Percentiles rank a stretch among this genome's conserved stretches.
phyloP scores from a whole-genome alignment of 2,113 vertebrate species.

The Hydropotes inermis region DNA sequence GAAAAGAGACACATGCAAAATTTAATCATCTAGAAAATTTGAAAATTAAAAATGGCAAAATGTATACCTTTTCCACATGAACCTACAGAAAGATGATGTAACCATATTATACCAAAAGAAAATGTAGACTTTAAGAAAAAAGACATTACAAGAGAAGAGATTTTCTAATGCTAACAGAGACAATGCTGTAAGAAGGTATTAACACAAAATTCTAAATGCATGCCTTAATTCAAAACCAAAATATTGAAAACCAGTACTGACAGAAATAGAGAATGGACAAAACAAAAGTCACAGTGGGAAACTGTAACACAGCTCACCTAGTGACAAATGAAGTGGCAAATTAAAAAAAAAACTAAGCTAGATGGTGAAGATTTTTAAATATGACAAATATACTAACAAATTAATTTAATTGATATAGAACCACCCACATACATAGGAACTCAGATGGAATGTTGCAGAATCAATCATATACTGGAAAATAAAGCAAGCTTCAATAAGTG shows the following conservation, averaged over 20 bases:
- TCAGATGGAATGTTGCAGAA: neutral
- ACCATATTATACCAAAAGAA: neutral
- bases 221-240: neutral
- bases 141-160: neutral
- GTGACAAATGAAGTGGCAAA: neutral
- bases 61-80: neutral
- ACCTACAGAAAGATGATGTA: neutral
- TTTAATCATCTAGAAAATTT: conserved; percentile 13
- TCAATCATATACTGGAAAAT: neutral
- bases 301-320: neutral
- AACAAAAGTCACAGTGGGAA: neutral
- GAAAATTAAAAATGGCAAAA: neutral
- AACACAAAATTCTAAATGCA: neutral
- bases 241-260: neutral
- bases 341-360: neutral
- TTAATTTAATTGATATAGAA: neutral
- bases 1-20: neutral
- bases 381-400: neutral
- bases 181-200: neutral
- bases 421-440: neutral
- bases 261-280: neutral
- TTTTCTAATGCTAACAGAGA: neutral
- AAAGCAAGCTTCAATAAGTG: neutral
- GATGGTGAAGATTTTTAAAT: neutral
- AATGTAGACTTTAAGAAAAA: neutral